These are phyloP conservation scores for Melopsittacus undulatus DNA, from an alignment of 2,797 vertebrate genomes.

Conservation along the genomic window DNA sequence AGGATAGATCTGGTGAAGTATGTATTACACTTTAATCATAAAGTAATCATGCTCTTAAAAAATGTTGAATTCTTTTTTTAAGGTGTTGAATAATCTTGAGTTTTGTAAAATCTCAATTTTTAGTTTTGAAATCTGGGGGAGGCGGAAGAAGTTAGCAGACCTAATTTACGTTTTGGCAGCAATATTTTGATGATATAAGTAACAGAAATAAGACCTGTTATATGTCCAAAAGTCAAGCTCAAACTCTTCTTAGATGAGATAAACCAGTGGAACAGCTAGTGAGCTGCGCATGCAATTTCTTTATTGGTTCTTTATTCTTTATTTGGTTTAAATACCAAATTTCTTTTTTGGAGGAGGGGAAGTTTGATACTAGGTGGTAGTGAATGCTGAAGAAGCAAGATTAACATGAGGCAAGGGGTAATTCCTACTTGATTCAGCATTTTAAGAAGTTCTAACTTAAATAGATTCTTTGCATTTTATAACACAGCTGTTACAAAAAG, in stretches of 20 bases:
- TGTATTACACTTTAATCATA: conserved; percentile 52
- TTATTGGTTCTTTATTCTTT: background rate
- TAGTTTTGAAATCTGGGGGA: background rate
- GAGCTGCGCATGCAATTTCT: background rate
- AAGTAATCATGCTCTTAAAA: background rate
- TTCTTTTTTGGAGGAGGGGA: background rate
- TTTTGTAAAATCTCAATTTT: background rate
- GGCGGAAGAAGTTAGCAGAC: background rate
- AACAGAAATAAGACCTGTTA: background rate
- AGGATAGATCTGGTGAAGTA: conserved; percentile 98
- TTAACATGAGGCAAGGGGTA: background rate
- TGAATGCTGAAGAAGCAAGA: background rate
- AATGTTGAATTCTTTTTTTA: background rate
- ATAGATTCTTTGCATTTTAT: background rate
- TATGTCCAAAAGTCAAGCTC: background rate
- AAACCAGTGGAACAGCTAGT: background rate
- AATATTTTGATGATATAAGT: background rate
- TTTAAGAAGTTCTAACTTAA: background rate
- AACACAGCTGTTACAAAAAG: background rate
- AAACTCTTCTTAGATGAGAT: background rate
- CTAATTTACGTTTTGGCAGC: background rate
- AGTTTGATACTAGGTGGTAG: background rate
- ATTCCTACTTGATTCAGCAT: background rate
- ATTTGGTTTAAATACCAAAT: background rate
- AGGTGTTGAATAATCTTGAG: background rate